Base-by-base conservation (phyloP, 2,888 invertebrate species). In the Patella caerulea region DNA sequence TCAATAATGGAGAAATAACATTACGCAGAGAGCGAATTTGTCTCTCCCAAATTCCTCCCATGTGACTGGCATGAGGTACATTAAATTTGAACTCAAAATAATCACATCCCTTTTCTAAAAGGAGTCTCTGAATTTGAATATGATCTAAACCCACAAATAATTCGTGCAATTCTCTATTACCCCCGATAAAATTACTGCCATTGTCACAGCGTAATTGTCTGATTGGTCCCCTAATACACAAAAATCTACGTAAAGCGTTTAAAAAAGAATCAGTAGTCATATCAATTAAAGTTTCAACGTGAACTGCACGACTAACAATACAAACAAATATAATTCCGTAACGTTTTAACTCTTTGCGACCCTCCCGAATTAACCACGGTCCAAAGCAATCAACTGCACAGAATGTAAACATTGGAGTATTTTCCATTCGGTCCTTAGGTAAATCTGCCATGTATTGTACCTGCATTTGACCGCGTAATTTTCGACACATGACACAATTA, bases 251-350 rank as follows among this genome's bases (percentile, higher is more conserved):
- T 19, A 56, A 70, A 19, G 72, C 55, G 56, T 77, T 78, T 14
- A 72, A 3, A 54, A 76, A 78, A 24, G 78, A 24, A 45, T 69
- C 73, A 56, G 80, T 79, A 14, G 14, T 59, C 34, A 80, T 15
- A 19, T 52, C 54, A 15, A 79, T 34, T 9, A 54, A 5, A 15
- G 69, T 29, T 59, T 87, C 87, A 19, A 88, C 24, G 59, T 88
- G 86, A 0, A 86, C 79, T 4, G 87, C 87, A 59, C 84, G 83
- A 34, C 69, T 75, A 14, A 12, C 19, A n/a, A 77, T 17, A 55
- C 77, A 78, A 12, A 75, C n/a, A n/a, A n/a, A n/a, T n/a, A n/a
- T n/a, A n/a, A n/a, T n/a, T n/a, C n/a, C n/a, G n/a, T n/a, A n/a
- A n/a, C 65, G 29, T 11, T 77, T 74, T 17, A 54, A 17, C 55